Conservation (phyloP, 1,140 invertebrate species). For the Tribolium madens region DNA sequence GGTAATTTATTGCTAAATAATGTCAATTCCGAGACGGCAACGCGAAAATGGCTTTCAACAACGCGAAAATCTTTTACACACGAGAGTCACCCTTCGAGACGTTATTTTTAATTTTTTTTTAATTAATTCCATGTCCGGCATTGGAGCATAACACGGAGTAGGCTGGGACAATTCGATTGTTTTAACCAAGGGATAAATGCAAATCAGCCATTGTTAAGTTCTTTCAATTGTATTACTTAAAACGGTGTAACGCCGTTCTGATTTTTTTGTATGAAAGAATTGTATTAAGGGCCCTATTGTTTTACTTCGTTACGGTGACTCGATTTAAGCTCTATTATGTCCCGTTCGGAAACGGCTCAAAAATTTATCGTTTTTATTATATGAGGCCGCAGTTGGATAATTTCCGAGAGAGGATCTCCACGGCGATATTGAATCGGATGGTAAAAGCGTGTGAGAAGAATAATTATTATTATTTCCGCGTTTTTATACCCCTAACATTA, state of each 20-base stretch:
- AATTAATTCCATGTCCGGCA: slow-evolving; percentile 41
- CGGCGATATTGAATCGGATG: no score
- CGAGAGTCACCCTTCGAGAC: no score
- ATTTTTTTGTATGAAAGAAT: slow-evolving; percentile 48
- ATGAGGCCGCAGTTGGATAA: no score
- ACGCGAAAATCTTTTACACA: no score
- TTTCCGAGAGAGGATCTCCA: no score
- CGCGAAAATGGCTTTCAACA: slow-evolving; percentile 28
- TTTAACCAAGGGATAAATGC: slow-evolving; percentile 52
- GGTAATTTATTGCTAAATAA: slow-evolving; percentile 57
- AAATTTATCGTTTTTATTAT: slow-evolving; percentile 53
- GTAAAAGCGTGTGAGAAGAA: no score
- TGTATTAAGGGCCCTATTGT: slow-evolving; percentile 54
- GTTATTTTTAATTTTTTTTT: slow-evolving; percentile 1
- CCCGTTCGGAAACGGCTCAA: slow-evolving; percentile 51
- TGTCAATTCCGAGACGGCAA: slow-evolving; percentile 52
- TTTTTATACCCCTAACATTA: no score
- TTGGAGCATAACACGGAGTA: slow-evolving; percentile 30
- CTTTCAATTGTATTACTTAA: slow-evolving; percentile 55
- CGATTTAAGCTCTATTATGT: slow-evolving; percentile 55
- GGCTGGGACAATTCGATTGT: slow-evolving; percentile 49
- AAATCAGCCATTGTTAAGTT: slow-evolving; percentile 56
- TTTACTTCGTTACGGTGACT: slow-evolving; percentile 53
- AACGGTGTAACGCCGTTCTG: slow-evolving; percentile 52
- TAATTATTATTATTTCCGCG: no score